Evolutionary conservation across 2,797 vertebrate genomes (phyloP), one percentile per base, ranked within the genome.

Genomic region (Notoglanidium macrostoma): DNA sequence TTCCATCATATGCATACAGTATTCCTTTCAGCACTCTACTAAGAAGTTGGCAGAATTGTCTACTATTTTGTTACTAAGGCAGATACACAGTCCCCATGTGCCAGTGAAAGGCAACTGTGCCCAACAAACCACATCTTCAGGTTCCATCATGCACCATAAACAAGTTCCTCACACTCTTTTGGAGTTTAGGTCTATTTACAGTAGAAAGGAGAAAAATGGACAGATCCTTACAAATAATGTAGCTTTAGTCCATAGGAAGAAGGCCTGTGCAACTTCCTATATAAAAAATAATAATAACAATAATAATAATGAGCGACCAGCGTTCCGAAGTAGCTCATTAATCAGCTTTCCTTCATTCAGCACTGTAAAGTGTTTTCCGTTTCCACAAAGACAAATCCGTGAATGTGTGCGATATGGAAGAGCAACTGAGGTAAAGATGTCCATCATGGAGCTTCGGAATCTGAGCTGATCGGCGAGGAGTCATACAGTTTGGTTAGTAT

Each of bases 301-400:
- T 55, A 55, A 55, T 19, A 35, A 32, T 11, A 57, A 59, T 79
- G 59, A 87, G 70, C 72, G 54, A 89, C 68, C 73, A 59, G 76
- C 84, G 83, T 70, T 88, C 88, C 90, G 93, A 95, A 94, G 93
- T 93, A 94, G 93, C 92, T 93, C 89, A 89, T 72, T 72, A 85
- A 89, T 93, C 89, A 85, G 86, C 86, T 76, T 85, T 88, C 49
- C 46, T 85, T 85, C 73, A 55, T 78, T 80, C 55, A 70, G 85
- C 44, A 70, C 32, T 59, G 78, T 19, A 76, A 65, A 77, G 68
- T 35, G 40, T 68, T 86, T 68, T 86, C 61, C 59, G 26, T 73
- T 63, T 65, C 44, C 59, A 88, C 73, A 59, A 63, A 3, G 15
- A 72, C 32, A 59, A 74, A 61, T 82, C 44, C 19, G 19, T 51